Evolutionary conservation across 2,888 invertebrate genomes (phyloP).

Genomic region (Brachyptera risi): DNA sequence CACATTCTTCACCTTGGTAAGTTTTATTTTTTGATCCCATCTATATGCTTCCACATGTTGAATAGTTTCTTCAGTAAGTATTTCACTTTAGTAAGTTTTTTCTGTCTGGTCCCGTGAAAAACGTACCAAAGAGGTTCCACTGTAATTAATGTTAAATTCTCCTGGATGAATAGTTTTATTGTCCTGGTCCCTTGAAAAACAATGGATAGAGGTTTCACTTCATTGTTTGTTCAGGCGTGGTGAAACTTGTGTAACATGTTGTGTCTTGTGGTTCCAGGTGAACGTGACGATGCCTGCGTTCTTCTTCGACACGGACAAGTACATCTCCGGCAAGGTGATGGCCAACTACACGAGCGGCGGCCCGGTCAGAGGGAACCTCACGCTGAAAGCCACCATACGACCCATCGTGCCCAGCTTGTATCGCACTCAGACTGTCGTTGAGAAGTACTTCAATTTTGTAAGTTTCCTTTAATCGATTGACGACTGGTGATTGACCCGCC

Average conservation of each 20-base stretch:
- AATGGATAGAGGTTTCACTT: background rate
- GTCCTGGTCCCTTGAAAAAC: too few species aligned
- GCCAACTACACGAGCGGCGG: slow-evolving; percentile 95
- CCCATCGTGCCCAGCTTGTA: slow-evolving; percentile 32
- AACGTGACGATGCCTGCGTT: slow-evolving; percentile 95
- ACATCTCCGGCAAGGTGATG: slow-evolving; percentile 79
- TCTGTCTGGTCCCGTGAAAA: too few species aligned
- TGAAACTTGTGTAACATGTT: background rate
- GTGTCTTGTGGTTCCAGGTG: slow-evolving; percentile 50
- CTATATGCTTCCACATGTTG: too few species aligned
- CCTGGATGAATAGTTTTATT: too few species aligned
- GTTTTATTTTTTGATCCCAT: too few species aligned
- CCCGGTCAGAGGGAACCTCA: slow-evolving; percentile 84
- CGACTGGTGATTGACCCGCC: too few species aligned
- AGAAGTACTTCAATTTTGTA: slow-evolving; percentile 67
- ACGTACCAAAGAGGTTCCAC: too few species aligned
- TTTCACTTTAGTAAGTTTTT: too few species aligned
- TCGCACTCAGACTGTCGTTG: slow-evolving; percentile 47
- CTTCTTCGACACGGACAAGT: slow-evolving; percentile 82
- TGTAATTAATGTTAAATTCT: too few species aligned
- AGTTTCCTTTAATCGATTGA: slow-evolving; percentile 17
- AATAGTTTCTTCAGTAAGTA: too few species aligned
- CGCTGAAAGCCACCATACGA: slow-evolving; percentile 70
- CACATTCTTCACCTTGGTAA: too few species aligned
- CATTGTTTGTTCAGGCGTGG: too few species aligned